Evolutionary conservation across 2,888 invertebrate species (phyloP).

Genomic region (Euphydryas editha): DNA sequence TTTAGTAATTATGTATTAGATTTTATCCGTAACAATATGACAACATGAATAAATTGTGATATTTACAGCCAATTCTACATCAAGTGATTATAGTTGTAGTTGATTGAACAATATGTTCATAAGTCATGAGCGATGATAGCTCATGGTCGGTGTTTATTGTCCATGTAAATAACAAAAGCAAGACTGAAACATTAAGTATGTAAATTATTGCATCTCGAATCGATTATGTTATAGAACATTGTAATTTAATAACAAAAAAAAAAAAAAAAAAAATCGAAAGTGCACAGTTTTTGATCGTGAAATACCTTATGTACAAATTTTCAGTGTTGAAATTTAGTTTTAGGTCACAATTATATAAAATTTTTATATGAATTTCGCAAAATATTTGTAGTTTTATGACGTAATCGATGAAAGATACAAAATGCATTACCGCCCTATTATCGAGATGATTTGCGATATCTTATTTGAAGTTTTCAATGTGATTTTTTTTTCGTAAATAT

Average conservation of each 20-base stretch:
- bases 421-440: constrained; percentile 31
- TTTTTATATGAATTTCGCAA: background rate
- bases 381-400: constrained; percentile 19
- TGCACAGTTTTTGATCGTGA: background rate
- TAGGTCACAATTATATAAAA: background rate
- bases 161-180: constrained; percentile 78
- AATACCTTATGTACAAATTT: background rate
- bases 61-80: constrained; percentile 35
- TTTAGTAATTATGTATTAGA: constrained; percentile 9
- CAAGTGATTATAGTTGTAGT: constrained; percentile 30
- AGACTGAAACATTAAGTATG: constrained; percentile 61
- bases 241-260: background rate
- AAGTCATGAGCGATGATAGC: constrained; percentile 18
- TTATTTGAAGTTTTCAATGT: constrained; percentile 28
- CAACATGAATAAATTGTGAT: constrained; percentile 38
- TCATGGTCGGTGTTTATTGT: constrained; percentile 48
- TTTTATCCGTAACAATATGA: constrained; percentile 25
- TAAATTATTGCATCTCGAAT: constrained; percentile 27
- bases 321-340: background rate
- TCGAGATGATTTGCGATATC: constrained; percentile 36
- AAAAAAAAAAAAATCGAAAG: background rate
- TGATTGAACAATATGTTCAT: constrained; percentile 34
- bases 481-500: constrained; percentile 29
- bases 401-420: constrained; percentile 24
- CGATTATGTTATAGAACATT: constrained; percentile 24